phyloP scores from a whole-genome alignment of 2,888 invertebrate genomes.

The Melipona bicolor region DNA sequence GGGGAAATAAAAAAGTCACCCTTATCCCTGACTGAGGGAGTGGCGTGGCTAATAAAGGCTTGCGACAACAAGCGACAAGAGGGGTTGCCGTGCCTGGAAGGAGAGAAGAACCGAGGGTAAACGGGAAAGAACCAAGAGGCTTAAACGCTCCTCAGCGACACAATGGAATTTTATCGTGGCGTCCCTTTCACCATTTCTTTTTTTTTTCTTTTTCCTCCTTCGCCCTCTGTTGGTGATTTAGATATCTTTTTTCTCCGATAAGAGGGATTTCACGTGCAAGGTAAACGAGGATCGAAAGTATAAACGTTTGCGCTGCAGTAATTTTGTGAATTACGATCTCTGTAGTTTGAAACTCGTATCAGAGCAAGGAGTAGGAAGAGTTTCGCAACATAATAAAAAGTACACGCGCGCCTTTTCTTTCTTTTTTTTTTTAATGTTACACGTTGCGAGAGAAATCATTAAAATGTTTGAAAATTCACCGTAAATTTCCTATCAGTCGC shows the following conservation, averaged over 20 bases:
- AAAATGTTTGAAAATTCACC: too few species aligned
- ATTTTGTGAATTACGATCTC: neutral
- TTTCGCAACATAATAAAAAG: too few species aligned
- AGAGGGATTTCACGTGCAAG: neutral
- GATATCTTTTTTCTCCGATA: slow-evolving; percentile 10
- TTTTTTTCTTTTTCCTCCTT: neutral
- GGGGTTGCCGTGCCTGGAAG: slow-evolving; percentile 58
- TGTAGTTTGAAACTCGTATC: too few species aligned
- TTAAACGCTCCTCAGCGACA: slow-evolving; percentile 72
- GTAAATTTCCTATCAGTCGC: too few species aligned
- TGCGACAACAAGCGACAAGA: slow-evolving; percentile 76
- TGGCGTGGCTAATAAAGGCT: slow-evolving; percentile 76
- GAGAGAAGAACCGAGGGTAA: slow-evolving; percentile 51
- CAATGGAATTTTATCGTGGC: slow-evolving; percentile 74
- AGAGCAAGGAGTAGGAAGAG: too few species aligned
- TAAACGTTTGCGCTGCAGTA: neutral
- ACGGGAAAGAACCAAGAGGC: slow-evolving; percentile 60
- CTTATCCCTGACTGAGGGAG: slow-evolving; percentile 73
- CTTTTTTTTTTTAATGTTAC: too few species aligned
- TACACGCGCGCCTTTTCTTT: too few species aligned
- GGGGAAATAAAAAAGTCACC: slow-evolving; percentile 83
- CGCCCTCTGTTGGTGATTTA: slow-evolving; percentile 17
- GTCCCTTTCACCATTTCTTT: slow-evolving; percentile 47
- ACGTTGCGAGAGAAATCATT: too few species aligned
- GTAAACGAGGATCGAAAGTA: too few species aligned